phyloP scores from a whole-genome alignment of 2,113 vertebrate genomes.

The Aspidoscelis tigris region DNA sequence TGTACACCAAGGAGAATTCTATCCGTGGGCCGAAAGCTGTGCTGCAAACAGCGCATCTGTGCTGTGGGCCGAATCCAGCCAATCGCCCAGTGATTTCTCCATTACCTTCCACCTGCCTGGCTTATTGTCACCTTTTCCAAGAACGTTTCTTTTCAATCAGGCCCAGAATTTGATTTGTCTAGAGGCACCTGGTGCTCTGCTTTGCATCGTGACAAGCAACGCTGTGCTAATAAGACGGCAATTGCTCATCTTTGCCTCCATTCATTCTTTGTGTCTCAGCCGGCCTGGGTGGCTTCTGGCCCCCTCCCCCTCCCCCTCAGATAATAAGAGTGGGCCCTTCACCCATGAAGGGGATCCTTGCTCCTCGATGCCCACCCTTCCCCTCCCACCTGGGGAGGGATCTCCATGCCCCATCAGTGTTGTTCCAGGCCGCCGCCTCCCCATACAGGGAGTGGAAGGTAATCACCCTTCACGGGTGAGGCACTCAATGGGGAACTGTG shows the following conservation, averaged over 20 bases:
- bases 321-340: neutral
- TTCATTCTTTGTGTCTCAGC: neutral
- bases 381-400: neutral
- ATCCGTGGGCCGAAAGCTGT: too few species aligned
- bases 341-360: conserved; percentile 34
- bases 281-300: too few species aligned
- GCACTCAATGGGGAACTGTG: neutral
- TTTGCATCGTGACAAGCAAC: neutral
- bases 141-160: fast-evolving
- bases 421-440: conserved; percentile 29
- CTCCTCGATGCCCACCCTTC: neutral
- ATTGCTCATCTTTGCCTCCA: neutral
- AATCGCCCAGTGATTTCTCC: too few species aligned
- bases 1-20: too few species aligned
- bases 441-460: neutral
- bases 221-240: fast-evolving
- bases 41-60: neutral
- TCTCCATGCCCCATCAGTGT: conserved; percentile 2
- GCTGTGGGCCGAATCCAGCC: neutral
- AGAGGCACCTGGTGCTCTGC: neutral
- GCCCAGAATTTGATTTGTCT: neutral
- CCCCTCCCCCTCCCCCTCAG: fast-evolving
- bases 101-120: neutral
- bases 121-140: too few species aligned
- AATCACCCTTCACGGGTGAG: conserved; percentile 62